A percentile compares a stretch with the other conserved stretches of the same genome.
phyloP scores from a whole-genome alignment of 2,113 vertebrate species.

The Sylvia atricapilla region DNA sequence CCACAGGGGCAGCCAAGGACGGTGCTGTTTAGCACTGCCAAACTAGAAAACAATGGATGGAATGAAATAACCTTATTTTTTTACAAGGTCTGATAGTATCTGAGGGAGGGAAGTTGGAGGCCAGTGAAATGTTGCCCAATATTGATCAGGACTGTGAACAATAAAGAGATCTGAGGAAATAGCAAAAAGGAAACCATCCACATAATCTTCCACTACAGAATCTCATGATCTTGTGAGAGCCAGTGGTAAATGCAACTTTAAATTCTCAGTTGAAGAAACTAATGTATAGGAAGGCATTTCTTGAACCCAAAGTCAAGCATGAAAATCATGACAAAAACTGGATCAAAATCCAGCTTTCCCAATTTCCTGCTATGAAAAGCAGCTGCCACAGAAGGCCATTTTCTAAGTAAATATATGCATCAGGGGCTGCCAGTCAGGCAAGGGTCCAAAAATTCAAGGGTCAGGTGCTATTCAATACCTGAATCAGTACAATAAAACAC shows the following conservation, averaged over 20 bases:
- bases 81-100: neutral
- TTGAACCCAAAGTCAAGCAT: neutral
- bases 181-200: neutral
- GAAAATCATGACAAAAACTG: neutral
- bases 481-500: conserved; percentile 54
- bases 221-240: neutral
- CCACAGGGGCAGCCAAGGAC: neutral
- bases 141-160: neutral
- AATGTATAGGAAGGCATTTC: neutral
- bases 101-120: neutral
- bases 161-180: neutral
- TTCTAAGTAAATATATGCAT: conserved; percentile 24
- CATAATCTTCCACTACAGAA: neutral
- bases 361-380: neutral
- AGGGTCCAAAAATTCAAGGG: conserved; percentile 46
- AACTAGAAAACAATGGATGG: neutral
- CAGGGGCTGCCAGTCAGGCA: conserved; percentile 13
- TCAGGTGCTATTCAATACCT: conserved; percentile 36
- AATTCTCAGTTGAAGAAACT: neutral
- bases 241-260: neutral
- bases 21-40: neutral
- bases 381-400: conserved; percentile 24
- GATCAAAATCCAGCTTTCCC: neutral
- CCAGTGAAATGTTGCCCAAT: neutral
- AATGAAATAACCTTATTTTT: neutral